Percentiles rank a stretch among this genome's conserved stretches.
Evolutionary conservation across 2,113 vertebrate genomes (phyloP).

Genomic region (Mus pahari): DNA sequence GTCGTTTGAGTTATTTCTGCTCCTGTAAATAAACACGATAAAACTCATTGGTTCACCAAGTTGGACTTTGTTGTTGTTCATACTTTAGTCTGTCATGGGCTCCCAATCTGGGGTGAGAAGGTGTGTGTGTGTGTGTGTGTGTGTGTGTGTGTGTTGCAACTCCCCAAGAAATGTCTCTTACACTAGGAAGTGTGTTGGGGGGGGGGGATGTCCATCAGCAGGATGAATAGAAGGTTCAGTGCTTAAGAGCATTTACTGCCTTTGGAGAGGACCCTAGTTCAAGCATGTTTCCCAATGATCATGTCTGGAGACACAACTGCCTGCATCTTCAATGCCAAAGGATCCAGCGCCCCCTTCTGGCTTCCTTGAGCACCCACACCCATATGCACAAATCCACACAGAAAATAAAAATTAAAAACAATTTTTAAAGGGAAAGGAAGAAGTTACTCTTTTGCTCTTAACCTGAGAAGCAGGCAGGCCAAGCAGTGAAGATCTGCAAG

Average conservation of each 20-base stretch:
- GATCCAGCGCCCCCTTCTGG: background rate
- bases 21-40: too few relatives aligned
- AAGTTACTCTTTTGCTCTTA: background rate
- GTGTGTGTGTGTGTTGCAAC: background rate
- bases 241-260: background rate
- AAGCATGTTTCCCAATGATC: background rate
- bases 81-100: too few relatives aligned
- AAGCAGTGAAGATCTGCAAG: too few relatives aligned
- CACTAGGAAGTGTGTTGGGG: too few relatives aligned
- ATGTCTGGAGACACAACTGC: too few relatives aligned
- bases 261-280: background rate
- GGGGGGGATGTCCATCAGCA: too few relatives aligned
- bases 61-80: too few relatives aligned
- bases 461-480: background rate
- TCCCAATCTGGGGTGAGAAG: too few relatives aligned
- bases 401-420: background rate
- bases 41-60: too few relatives aligned
- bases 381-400: background rate
- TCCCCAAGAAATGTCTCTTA: too few relatives aligned
- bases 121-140: background rate
- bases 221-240: background rate
- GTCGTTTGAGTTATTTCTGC: background rate
- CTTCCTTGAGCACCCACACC: background rate
- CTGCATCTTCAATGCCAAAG: background rate
- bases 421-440: background rate